Evolutionary conservation across 2,797 vertebrate species (phyloP).

Genomic region (Pangasius djambal): DNA sequence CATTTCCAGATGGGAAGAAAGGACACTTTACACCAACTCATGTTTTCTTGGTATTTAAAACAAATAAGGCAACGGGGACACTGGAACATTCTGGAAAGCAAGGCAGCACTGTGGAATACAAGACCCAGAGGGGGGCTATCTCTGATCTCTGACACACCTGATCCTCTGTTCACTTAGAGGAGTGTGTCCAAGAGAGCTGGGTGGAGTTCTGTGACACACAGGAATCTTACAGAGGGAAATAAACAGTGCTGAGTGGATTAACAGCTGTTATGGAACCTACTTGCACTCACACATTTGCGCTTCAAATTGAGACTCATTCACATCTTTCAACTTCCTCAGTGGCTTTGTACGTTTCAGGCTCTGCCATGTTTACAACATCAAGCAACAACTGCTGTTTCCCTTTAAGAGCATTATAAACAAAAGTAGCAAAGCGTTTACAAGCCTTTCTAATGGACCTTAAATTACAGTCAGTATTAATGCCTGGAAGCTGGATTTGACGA

Average conservation of each 20-base stretch:
- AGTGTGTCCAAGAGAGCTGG: slow-evolving; percentile 18
- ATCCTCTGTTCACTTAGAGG: slow-evolving; percentile 18
- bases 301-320: slow-evolving; percentile 5
- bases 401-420: background rate
- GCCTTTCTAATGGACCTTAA: slow-evolving; percentile 50
- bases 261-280: slow-evolving; percentile 75
- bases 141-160: slow-evolving; percentile 24
- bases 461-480: slow-evolving; percentile 55
- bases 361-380: background rate
- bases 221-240: slow-evolving; percentile 67
- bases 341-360: background rate
- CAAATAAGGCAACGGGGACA: background rate
- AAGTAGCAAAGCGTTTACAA: slow-evolving; percentile 36
- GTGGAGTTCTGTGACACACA: slow-evolving; percentile 62
- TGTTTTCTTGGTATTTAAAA: background rate
- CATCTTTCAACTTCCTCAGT: background rate
- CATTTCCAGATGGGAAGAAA: background rate
- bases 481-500: slow-evolving; percentile 55
- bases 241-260: slow-evolving; percentile 71
- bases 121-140: background rate
- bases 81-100: background rate
- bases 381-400: background rate
- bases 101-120: background rate
- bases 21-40: background rate
- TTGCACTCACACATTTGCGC: slow-evolving; percentile 23